phyloP scores from a whole-genome alignment of 2,113 vertebrate genomes.

The Tachysurus vachellii region DNA sequence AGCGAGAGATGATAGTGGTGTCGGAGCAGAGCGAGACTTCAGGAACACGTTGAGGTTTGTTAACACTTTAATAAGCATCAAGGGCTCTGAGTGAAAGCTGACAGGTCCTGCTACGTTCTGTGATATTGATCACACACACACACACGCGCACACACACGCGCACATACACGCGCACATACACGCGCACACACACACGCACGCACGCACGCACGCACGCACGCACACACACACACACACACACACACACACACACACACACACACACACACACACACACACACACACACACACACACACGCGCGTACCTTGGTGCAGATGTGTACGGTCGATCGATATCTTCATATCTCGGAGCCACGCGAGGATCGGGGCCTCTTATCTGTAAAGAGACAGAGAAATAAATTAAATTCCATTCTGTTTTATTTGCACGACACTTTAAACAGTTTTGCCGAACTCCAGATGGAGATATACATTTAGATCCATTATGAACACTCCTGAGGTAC shows the following conservation, averaged over 20 bases:
- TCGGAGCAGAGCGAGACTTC: neutral
- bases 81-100: neutral
- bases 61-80: neutral
- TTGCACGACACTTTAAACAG: neutral
- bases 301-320: slow-evolving; percentile 83
- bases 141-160: neutral
- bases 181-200: neutral
- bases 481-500: neutral
- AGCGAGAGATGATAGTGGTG: too few species aligned
- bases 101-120: neutral
- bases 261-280: neutral
- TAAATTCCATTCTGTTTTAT: neutral
- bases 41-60: neutral
- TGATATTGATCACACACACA: neutral
- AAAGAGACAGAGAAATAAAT: slow-evolving; percentile 37
- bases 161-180: neutral
- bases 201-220: too few species aligned
- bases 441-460: neutral
- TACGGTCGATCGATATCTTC: slow-evolving; percentile 83
- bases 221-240: neutral
- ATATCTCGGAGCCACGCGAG: slow-evolving; percentile 71
- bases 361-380: slow-evolving; percentile 84
- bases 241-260: neutral
- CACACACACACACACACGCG: neutral
- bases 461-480: neutral